Evolutionary conservation across 1,140 invertebrate genomes (phyloP).

Genomic region (Rhopalosiphum maidis): DNA sequence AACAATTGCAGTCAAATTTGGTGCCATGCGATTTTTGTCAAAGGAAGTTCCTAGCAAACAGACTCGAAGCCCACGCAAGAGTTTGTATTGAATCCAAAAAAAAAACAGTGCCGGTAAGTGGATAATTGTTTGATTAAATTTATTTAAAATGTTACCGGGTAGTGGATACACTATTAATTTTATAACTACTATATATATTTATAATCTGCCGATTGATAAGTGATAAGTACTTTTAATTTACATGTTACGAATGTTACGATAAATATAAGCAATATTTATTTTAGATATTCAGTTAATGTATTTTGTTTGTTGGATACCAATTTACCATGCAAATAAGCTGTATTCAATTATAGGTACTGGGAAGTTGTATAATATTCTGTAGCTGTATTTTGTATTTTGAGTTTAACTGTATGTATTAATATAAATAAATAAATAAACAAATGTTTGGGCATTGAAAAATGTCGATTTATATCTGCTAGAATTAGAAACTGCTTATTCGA

Average conservation of each 20-base stretch:
- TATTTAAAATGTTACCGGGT: background rate
- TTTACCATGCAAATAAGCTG: background rate
- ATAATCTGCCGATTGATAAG: background rate
- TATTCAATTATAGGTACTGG: background rate
- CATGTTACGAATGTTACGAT: background rate
- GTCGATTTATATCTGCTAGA: background rate
- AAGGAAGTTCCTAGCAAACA: conserved; percentile 58
- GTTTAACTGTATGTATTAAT: background rate
- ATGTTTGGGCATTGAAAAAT: background rate
- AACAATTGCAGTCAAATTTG: conserved; percentile 62
- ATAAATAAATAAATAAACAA: background rate
- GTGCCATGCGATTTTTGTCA: conserved; percentile 59
- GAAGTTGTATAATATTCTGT: background rate
- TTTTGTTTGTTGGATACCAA: background rate
- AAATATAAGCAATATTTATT: background rate
- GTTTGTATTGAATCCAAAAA: conserved; percentile 61
- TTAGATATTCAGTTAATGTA: background rate
- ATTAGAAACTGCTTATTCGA: background rate
- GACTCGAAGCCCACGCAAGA: conserved; percentile 58
- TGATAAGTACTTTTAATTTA: background rate
- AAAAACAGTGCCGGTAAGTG: conserved; percentile 59
- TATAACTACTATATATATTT: background rate
- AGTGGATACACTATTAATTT: background rate
- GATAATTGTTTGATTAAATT: background rate
- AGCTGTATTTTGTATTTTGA: background rate